Percentiles rank a stretch among this genome's conserved stretches.
Evolutionary conservation across 1,140 invertebrate species (phyloP).

Genomic region (Platyscapa corneri): DNA sequence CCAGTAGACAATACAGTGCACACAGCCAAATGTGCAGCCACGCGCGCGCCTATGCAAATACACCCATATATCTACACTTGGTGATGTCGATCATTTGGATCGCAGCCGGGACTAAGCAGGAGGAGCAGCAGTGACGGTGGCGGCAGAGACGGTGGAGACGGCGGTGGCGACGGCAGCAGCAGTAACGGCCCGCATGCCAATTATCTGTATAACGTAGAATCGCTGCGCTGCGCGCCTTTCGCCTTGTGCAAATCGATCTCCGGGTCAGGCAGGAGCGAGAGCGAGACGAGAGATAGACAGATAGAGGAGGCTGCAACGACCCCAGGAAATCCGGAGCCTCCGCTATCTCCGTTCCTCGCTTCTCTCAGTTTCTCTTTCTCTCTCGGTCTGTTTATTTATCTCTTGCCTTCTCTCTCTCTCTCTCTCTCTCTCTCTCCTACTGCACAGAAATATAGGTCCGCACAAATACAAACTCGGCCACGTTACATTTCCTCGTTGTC

Average conservation of each 20-base stretch:
- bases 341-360: not conserved
- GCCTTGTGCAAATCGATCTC: slow-evolving; percentile 31
- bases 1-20: slow-evolving; percentile 10
- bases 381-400: not conserved
- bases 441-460: not conserved
- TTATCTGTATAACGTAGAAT: slow-evolving; percentile 24
- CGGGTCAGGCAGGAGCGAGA: not conserved
- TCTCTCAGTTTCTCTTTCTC: not conserved
- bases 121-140: not conserved
- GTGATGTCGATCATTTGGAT: not conserved
- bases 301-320: not conserved
- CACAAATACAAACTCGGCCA: not conserved
- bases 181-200: slow-evolving; percentile 34
- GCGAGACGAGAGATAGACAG: not conserved
- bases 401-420: not conserved
- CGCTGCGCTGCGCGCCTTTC: not conserved
- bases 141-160: not conserved
- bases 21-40: not conserved
- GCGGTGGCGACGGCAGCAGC: not conserved
- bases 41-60: no score
- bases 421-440: not conserved
- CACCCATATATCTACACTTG: not conserved
- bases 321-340: slow-evolving; percentile 38
- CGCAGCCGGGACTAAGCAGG: not conserved
- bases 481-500: not conserved